These are phyloP conservation scores for Bucco capensis DNA, from an alignment of 2,113 vertebrate genomes.

Conservation along the genomic window DNA sequence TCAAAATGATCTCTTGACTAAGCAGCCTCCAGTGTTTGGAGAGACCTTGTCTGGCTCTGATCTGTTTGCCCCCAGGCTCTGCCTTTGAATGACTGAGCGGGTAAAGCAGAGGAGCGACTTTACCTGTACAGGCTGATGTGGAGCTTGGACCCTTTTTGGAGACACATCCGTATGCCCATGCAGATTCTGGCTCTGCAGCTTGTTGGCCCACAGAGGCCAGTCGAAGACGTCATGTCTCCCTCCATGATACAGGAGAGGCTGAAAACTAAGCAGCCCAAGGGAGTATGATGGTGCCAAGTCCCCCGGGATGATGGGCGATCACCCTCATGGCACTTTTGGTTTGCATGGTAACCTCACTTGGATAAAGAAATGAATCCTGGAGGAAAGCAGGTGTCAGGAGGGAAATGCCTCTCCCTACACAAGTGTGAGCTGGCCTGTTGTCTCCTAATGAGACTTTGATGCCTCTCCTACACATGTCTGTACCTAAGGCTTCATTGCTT, in stretches of 20 bases:
- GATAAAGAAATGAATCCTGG: neutral
- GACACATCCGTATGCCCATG: rapidly evolving
- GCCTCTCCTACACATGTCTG: neutral
- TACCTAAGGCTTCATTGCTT: neutral
- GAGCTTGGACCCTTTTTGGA: neutral
- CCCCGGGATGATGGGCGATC: rapidly evolving
- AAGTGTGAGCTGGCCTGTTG: neutral
- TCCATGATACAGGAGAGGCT: rapidly evolving
- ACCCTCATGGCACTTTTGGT: neutral
- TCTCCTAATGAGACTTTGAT: neutral
- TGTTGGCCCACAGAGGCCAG: neutral
- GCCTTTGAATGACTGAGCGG: neutral
- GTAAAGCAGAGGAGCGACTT: neutral
- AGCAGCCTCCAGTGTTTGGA: neutral
- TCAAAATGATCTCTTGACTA: neutral
- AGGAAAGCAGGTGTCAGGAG: neutral
- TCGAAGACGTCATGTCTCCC: neutral
- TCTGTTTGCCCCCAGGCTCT: neutral
- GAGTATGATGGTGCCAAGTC: rapidly evolving
- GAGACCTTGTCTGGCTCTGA: neutral
- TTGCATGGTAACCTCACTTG: neutral
- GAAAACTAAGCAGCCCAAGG: neutral
- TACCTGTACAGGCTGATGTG: neutral
- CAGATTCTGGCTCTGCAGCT: neutral
- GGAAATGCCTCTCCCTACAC: neutral